Percentiles rank a stretch among this genome's conserved stretches.
phyloP scores from a whole-genome alignment of 2,797 vertebrate species.

The Holocentrus rufus region DNA sequence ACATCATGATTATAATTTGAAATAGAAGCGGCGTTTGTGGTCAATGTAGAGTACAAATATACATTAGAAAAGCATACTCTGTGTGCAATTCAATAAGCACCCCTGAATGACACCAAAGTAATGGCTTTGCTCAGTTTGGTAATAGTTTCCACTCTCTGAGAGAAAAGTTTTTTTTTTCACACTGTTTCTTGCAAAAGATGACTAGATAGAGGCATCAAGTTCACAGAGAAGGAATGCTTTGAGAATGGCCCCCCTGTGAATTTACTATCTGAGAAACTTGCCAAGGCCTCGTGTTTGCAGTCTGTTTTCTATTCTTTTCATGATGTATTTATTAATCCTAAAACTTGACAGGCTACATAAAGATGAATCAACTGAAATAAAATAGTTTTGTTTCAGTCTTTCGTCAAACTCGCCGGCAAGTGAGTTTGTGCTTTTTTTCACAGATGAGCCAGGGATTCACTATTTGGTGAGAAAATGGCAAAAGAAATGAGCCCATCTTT shows the following conservation, averaged over 20 bases:
- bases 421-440: conserved; percentile 24
- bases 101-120: conserved; percentile 62
- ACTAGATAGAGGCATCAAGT: conserved; percentile 5
- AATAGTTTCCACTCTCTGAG: conserved; percentile 48
- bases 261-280: conserved; percentile 1
- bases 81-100: conserved; percentile 62
- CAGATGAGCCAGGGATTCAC: conserved; percentile 27
- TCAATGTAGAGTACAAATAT: conserved; percentile 79
- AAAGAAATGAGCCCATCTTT: conserved; percentile 61
- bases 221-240: conserved; percentile 22
- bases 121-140: conserved; percentile 56
- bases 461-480: conserved; percentile 61
- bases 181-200: conserved; percentile 9
- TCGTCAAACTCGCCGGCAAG: not conserved
- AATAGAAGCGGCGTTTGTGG: conserved; percentile 66
- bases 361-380: conserved; percentile 2
- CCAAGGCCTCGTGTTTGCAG: conserved; percentile 1
- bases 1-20: conserved; percentile 69
- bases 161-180: conserved; percentile 18
- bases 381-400: not conserved
- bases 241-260: not conserved
- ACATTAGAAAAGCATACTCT: conserved; percentile 70
- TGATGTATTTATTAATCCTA: conserved; percentile 2
- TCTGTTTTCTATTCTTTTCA: conserved; percentile 10
- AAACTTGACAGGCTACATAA: not conserved